phyloP scores from a whole-genome alignment of 2,888 invertebrate genomes.

The Acanthoscelides obtectus region DNA sequence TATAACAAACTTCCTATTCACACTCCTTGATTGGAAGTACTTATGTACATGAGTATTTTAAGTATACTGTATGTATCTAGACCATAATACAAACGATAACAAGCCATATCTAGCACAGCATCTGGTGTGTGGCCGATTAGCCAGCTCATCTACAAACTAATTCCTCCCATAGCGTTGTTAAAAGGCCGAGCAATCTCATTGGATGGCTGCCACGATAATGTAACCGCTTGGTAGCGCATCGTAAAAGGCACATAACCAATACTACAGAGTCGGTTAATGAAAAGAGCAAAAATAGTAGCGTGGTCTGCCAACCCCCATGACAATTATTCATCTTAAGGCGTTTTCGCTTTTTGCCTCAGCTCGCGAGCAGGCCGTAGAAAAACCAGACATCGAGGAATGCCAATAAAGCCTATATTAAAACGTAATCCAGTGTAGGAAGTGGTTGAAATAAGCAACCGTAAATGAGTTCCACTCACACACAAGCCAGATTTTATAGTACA shows the following conservation, averaged over 20 bases:
- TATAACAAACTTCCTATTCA: no score
- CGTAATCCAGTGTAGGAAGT: constrained; percentile 37
- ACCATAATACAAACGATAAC: neutral
- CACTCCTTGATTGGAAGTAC: no score
- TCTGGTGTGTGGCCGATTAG: neutral
- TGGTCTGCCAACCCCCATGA: constrained; percentile 9
- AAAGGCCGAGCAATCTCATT: neutral
- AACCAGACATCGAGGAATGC: constrained; percentile 18
- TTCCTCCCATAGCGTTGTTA: neutral
- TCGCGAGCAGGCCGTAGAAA: constrained; percentile 9
- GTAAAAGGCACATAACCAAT: neutral
- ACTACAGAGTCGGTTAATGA: neutral
- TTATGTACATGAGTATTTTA: no score
- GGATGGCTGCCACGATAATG: neutral
- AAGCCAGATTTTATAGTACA: neutral
- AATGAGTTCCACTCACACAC: constrained; percentile 35
- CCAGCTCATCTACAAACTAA: neutral
- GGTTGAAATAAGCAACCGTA: constrained; percentile 34
- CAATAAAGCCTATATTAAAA: constrained; percentile 25
- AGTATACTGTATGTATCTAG: neutral
- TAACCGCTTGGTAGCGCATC: neutral
- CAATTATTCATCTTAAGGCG: constrained; percentile 12
- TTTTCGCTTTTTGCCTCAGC: constrained; percentile 11
- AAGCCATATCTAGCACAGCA: neutral
- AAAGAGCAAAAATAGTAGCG: neutral